These are phyloP conservation scores for Tachina grossa DNA, from an alignment of 2,888 invertebrate genomes.

Conservation along the genomic window DNA sequence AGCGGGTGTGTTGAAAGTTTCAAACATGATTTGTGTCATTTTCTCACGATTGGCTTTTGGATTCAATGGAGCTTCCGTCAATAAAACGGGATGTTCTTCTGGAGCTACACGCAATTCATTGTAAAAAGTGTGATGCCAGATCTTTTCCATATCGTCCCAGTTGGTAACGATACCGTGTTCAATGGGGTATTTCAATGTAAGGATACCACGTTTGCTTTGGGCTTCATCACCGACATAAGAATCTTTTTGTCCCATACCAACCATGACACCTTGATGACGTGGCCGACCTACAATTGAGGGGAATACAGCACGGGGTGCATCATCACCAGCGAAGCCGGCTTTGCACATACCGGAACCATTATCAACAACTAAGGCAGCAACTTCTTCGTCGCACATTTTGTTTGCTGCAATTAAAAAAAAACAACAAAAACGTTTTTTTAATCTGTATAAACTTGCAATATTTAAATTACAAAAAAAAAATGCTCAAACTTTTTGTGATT, in stretches of 20 bases:
- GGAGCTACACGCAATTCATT: slow-evolving; percentile 98
- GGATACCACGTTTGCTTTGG: slow-evolving; percentile 93
- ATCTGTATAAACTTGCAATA: background rate
- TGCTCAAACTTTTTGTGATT: background rate
- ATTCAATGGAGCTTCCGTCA: slow-evolving; percentile 94
- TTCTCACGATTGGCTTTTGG: slow-evolving; percentile 95
- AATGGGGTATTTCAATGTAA: slow-evolving; percentile 97
- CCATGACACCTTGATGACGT: slow-evolving; percentile 94
- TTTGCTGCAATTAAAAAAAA: slow-evolving; percentile 77
- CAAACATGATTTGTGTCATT: slow-evolving; percentile 97
- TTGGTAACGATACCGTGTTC: slow-evolving; percentile 99
- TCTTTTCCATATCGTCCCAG: slow-evolving; percentile 99
- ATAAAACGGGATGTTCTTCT: slow-evolving; percentile 94
- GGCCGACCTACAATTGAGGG: slow-evolving; percentile 95
- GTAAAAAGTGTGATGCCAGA: slow-evolving; percentile 99
- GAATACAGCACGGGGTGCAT: slow-evolving; percentile 94
- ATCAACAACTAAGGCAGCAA: slow-evolving; percentile 96
- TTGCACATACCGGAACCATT: slow-evolving; percentile 97
- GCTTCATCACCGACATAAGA: slow-evolving; percentile 94
- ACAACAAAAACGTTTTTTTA: background rate
- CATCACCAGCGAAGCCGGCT: slow-evolving; percentile 95
- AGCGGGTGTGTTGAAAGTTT: slow-evolving; percentile 96
- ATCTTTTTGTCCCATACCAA: slow-evolving; percentile 96
- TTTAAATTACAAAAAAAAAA: background rate
- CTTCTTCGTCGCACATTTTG: slow-evolving; percentile 97